phyloP scores from a whole-genome alignment of 2,888 invertebrate species.

The Rosalia funebris region DNA sequence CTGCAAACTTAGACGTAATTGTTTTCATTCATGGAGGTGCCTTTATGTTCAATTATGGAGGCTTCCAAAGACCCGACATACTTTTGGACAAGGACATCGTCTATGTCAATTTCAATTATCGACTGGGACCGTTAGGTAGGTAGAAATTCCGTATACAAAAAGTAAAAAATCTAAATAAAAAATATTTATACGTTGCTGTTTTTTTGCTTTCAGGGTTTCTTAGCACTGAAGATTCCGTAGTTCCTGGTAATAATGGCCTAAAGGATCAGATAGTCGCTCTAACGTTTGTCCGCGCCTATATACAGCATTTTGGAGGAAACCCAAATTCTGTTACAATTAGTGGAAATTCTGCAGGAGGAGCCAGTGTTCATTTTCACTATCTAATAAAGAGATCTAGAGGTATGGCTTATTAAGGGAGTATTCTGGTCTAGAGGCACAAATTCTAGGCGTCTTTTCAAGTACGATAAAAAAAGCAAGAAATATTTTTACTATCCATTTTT shows the following conservation, averaged over 20 bases:
- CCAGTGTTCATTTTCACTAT: conserved; percentile 79
- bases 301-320: conserved; percentile 77
- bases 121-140: conserved; percentile 75
- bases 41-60: conserved; percentile 74
- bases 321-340: conserved; percentile 74
- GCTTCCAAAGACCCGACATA: conserved; percentile 67
- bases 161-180: not conserved
- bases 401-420: no score
- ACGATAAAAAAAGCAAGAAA: no score
- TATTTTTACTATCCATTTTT: no score
- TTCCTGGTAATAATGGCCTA: conserved; percentile 78
- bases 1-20: conserved; percentile 69
- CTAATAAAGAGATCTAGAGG: conserved; percentile 73
- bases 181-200: no score
- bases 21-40: conserved; percentile 76
- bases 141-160: not conserved
- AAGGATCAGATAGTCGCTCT: conserved; percentile 79
- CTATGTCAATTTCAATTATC: conserved; percentile 75
- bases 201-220: no score
- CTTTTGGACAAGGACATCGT: conserved; percentile 74
- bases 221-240: conserved; percentile 75
- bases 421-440: no score
- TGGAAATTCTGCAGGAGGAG: conserved; percentile 80
- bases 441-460: no score
- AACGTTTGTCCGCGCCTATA: conserved; percentile 76